Evolutionary conservation across 2,113 vertebrate species (phyloP).

Genomic region (Oreotrochilus melanogaster): DNA sequence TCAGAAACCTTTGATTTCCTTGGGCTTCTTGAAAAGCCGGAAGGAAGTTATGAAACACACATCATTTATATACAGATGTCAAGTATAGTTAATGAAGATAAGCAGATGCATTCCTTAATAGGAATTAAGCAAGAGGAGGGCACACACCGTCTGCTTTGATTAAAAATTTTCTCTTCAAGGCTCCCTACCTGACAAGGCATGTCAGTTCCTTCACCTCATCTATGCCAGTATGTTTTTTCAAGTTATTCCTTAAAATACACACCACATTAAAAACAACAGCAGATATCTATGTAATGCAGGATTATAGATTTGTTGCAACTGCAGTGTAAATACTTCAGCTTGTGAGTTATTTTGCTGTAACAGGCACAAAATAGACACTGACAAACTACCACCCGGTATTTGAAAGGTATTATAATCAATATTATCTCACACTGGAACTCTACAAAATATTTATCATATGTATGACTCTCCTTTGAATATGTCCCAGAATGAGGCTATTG

Average conservation of each 20-base stretch:
- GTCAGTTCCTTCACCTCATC: neutral
- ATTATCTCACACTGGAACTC: neutral
- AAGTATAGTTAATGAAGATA: constrained; percentile 47
- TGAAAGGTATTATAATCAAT: neutral
- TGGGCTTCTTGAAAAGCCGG: constrained; percentile 19
- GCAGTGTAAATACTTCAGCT: neutral
- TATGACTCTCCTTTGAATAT: neutral
- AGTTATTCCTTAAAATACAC: neutral
- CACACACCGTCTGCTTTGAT: neutral
- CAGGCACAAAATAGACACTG: neutral
- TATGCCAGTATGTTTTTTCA: neutral
- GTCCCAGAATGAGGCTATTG: neutral
- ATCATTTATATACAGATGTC: constrained; percentile 19
- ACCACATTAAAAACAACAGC: neutral
- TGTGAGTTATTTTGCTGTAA: neutral
- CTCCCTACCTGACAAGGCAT: neutral
- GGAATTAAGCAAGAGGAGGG: neutral
- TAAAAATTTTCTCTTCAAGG: neutral
- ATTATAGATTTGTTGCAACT: neutral
- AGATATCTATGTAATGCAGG: neutral
- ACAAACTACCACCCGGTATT: neutral
- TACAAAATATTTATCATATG: neutral
- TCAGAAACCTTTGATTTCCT: constrained; percentile 27
- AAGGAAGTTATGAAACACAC: constrained; percentile 29
- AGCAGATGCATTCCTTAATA: constrained; percentile 49